Conservation (phyloP, 2,113 vertebrate genomes). For the Phyllopteryx taeniolatus region DNA sequence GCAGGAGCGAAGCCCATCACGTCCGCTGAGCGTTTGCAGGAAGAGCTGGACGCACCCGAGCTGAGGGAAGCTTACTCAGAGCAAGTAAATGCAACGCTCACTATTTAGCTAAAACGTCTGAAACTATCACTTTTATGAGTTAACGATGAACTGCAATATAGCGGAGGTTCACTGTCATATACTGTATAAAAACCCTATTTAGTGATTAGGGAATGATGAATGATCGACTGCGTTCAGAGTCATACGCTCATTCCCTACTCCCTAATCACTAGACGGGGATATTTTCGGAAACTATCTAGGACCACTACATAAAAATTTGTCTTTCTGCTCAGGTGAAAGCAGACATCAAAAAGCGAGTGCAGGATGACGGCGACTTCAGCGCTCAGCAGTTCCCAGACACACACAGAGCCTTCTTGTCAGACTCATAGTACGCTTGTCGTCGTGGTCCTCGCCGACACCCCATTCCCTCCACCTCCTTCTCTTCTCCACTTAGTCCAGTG, state of each 20-base stretch:
- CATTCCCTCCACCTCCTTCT: conserved; percentile 8
- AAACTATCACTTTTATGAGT: too few relatives aligned
- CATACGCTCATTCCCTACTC: too few relatives aligned
- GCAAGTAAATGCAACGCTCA: conserved; percentile 66
- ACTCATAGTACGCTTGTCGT: conserved; percentile 66
- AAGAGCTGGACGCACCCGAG: conserved; percentile 79
- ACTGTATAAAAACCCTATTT: too few relatives aligned
- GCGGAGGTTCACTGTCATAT: too few relatives aligned
- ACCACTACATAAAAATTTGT: neutral
- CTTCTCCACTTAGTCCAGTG: conserved; percentile 2
- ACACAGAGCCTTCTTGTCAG: conserved; percentile 80
- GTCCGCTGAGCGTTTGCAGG: conserved; percentile 74
- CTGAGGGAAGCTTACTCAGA: conserved; percentile 84
- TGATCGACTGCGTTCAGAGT: too few relatives aligned
- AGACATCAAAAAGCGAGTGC: conserved; percentile 83
- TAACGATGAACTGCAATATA: too few relatives aligned
- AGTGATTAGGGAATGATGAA: too few relatives aligned
- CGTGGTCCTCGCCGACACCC: neutral
- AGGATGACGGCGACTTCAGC: conserved; percentile 82
- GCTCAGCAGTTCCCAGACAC: conserved; percentile 84
- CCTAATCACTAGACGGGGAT: too few relatives aligned
- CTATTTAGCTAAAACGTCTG: neutral
- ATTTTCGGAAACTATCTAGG: too few relatives aligned
- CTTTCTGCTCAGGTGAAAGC: conserved; percentile 74
- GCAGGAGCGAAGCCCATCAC: conserved; percentile 81